phyloP scores from a whole-genome alignment of 2,888 invertebrate genomes.

The Himalopsyche kuldschensis region DNA sequence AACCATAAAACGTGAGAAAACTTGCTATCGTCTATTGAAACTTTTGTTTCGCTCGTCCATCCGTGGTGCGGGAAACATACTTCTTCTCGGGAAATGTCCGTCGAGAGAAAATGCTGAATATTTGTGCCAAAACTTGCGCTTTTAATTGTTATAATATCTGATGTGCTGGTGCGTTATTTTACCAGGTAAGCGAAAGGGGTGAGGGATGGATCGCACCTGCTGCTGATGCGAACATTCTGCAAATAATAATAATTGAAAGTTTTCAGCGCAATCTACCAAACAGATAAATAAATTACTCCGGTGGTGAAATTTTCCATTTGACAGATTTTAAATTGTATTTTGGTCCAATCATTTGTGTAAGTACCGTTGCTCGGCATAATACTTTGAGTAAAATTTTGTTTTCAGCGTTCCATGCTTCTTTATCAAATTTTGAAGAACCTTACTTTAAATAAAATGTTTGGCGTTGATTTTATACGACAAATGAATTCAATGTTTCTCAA shows the following conservation, averaged over 20 bases:
- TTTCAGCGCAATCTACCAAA: background rate
- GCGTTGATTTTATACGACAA: too few species aligned
- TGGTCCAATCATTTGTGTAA: background rate
- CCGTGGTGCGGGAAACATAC: background rate
- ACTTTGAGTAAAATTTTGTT: too few species aligned
- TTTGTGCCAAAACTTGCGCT: background rate
- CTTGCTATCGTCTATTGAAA: background rate
- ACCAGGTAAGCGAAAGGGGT: too few species aligned
- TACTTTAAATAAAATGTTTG: too few species aligned
- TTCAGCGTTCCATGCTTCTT: too few species aligned
- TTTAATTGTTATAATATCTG: background rate
- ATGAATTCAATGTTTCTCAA: too few species aligned
- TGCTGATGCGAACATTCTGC: background rate
- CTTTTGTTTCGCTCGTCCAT: background rate
- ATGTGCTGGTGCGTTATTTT: background rate
- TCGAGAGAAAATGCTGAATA: background rate
- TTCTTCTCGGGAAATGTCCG: background rate
- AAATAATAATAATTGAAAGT: background rate
- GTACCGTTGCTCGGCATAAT: too few species aligned
- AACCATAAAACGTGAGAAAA: background rate
- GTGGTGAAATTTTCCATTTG: background rate
- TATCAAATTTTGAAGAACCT: too few species aligned
- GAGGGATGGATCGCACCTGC: background rate
- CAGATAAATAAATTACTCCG: background rate
- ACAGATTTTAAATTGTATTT: background rate